These are phyloP conservation scores for Auanema freiburgensis DNA, from an alignment of 2,888 invertebrate genomes.

Conservation along the genomic window DNA sequence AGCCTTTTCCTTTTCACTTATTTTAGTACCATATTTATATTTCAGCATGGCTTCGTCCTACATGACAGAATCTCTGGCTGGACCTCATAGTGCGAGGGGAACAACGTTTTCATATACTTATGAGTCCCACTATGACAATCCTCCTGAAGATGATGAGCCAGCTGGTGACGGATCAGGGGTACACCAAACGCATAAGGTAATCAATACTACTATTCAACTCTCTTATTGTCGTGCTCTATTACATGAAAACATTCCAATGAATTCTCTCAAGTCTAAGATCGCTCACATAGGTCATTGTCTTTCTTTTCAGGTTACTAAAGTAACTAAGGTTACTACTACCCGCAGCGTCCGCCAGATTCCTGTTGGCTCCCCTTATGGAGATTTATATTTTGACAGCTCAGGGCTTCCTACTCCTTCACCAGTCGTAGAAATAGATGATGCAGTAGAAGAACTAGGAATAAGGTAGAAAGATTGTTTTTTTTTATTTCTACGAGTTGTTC, in stretches of 20 bases:
- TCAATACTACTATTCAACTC: not conserved
- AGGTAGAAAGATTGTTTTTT: slow-evolving; percentile 16
- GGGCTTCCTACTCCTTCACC: slow-evolving; percentile 49
- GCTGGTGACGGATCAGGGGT: slow-evolving; percentile 29
- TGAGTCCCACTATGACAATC: slow-evolving; percentile 54
- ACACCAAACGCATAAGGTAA: slow-evolving; percentile 42
- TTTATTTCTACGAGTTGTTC: not conserved
- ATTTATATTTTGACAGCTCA: slow-evolving; percentile 59
- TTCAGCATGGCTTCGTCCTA: slow-evolving; percentile 62
- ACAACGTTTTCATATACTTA: slow-evolving; percentile 60
- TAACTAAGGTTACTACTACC: slow-evolving; percentile 64
- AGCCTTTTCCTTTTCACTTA: not conserved
- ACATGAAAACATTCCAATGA: no score
- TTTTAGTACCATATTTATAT: not conserved
- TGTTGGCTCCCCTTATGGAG: slow-evolving; percentile 52
- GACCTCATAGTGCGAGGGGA: slow-evolving; percentile 54
- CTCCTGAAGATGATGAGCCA: slow-evolving; percentile 45
- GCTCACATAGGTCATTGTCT: not conserved
- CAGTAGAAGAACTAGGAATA: slow-evolving; percentile 18
- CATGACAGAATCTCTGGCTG: slow-evolving; percentile 57
- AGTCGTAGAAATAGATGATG: slow-evolving; percentile 25
- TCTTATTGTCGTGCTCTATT: not conserved
- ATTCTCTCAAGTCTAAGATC: no score
- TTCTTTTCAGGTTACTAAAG: slow-evolving; percentile 57
- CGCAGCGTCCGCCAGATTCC: slow-evolving; percentile 61